These are phyloP conservation scores for Hydrochoerus hydrochaeris DNA, from an alignment of 2,113 vertebrate genomes.

Conservation along the genomic window DNA sequence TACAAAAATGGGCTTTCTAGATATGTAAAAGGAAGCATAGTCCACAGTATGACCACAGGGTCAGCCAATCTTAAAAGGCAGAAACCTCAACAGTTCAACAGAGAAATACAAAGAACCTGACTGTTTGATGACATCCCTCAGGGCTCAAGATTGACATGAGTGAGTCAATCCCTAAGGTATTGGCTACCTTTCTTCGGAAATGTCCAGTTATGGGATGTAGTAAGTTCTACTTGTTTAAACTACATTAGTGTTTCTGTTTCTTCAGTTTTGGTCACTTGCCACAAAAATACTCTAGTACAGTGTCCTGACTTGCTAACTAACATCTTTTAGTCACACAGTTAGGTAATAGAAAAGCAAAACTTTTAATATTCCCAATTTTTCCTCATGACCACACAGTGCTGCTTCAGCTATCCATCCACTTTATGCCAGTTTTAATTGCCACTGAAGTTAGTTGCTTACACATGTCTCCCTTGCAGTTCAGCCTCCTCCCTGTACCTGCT, in stretches of 20 bases:
- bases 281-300: not conserved
- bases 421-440: not conserved
- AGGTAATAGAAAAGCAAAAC: not conserved
- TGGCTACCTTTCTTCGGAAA: not conserved
- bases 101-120: not conserved
- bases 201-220: not conserved
- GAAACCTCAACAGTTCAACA: not conserved
- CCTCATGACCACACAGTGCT: not conserved
- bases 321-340: not conserved
- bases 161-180: not conserved
- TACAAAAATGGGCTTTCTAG: not conserved
- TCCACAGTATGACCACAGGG: not conserved
- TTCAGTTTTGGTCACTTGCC: not conserved
- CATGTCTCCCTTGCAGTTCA: not conserved
- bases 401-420: not conserved
- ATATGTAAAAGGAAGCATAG: not conserved
- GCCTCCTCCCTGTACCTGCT: not conserved
- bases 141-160: not conserved
- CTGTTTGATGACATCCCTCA: not conserved
- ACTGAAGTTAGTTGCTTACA: not conserved
- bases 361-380: not conserved
- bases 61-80: not conserved
- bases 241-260: not conserved
- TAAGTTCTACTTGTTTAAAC: not conserved
- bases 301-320: not conserved